Percentiles rank a stretch among this genome's conserved stretches.
These are phyloP conservation scores for Quadriops clusia DNA, from an alignment of 2,888 invertebrate species.

Conservation along the genomic window DNA sequence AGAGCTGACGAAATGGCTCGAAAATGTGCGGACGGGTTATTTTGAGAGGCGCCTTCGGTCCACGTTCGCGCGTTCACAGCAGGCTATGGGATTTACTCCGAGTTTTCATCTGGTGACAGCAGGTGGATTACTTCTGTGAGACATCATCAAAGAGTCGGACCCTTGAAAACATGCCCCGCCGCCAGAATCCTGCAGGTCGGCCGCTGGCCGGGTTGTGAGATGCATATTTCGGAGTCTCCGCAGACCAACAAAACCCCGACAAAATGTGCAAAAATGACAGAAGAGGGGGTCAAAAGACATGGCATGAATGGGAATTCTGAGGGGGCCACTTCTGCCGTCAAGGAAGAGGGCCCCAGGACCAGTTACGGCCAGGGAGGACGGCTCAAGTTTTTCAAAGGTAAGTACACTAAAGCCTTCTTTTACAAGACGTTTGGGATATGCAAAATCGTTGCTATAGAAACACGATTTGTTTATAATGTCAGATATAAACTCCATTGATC, in stretches of 20 bases:
- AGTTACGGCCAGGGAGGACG: constrained; percentile 52
- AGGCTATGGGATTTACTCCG: constrained; percentile 23
- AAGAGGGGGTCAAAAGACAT: constrained; percentile 57
- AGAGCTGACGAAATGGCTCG: constrained; percentile 10
- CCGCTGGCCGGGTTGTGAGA: constrained; percentile 46
- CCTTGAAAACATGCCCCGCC: constrained; percentile 40
- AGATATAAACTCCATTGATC: too few relatives aligned
- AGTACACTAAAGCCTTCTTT: too few relatives aligned
- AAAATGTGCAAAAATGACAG: constrained; percentile 57
- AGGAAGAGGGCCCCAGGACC: constrained; percentile 36
- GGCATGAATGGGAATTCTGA: constrained; percentile 60
- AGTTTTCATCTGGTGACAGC: constrained; percentile 30
- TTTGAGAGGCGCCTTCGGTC: constrained; percentile 8
- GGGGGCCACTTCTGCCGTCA: constrained; percentile 24
- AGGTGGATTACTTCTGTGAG: constrained; percentile 33
- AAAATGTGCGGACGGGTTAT: constrained; percentile 10
- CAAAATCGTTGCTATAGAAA: too few relatives aligned
- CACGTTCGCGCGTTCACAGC: constrained; percentile 6
- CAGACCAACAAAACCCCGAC: constrained; percentile 54
- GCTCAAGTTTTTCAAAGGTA: constrained; percentile 70
- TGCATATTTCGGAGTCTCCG: constrained; percentile 46
- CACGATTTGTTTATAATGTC: too few relatives aligned
- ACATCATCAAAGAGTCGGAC: constrained; percentile 29
- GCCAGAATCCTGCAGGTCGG: constrained; percentile 37
- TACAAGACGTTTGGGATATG: too few relatives aligned